Percentiles rank a stretch among this genome's conserved stretches.
These are phyloP conservation scores for Orchestia grillus DNA, from an alignment of 1,140 invertebrate genomes.

Conservation along the genomic window DNA sequence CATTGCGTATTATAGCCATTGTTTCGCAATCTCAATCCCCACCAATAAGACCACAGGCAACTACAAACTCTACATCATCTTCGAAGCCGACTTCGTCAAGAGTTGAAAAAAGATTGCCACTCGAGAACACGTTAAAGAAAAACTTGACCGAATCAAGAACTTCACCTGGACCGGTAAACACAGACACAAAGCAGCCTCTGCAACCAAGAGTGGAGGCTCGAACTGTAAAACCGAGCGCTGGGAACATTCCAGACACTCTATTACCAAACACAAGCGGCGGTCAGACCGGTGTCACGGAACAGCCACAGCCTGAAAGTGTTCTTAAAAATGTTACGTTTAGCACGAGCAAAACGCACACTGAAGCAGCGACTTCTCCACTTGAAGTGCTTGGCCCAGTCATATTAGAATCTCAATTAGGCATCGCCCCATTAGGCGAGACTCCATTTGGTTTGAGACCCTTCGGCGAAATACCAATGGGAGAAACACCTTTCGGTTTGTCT, in stretches of 20 bases:
- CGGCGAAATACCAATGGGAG: slow-evolving; percentile 28
- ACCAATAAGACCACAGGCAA: background rate
- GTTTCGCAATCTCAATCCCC: background rate
- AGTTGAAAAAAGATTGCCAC: background rate
- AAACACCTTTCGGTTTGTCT: slow-evolving; percentile 37
- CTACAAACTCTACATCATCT: background rate
- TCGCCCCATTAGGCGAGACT: slow-evolving; percentile 17
- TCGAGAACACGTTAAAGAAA: background rate
- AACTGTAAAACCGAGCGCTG: background rate
- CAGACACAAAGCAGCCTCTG: background rate
- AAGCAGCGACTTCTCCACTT: slow-evolving; percentile 12
- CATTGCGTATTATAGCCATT: background rate
- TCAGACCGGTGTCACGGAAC: background rate
- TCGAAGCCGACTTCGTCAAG: background rate
- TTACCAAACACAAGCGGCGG: background rate
- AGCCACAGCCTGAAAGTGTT: background rate
- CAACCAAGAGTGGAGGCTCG: background rate
- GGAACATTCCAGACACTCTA: background rate
- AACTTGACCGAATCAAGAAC: background rate
- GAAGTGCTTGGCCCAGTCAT: background rate
- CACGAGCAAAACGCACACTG: slow-evolving; percentile 43
- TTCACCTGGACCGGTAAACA: background rate
- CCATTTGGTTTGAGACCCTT: slow-evolving; percentile 49
- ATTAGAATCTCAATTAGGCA: slow-evolving; percentile 46
- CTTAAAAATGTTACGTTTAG: slow-evolving; percentile 23